Base-by-base conservation (phyloP, 2,888 invertebrate genomes). In the Cosmopolites sordidus region DNA sequence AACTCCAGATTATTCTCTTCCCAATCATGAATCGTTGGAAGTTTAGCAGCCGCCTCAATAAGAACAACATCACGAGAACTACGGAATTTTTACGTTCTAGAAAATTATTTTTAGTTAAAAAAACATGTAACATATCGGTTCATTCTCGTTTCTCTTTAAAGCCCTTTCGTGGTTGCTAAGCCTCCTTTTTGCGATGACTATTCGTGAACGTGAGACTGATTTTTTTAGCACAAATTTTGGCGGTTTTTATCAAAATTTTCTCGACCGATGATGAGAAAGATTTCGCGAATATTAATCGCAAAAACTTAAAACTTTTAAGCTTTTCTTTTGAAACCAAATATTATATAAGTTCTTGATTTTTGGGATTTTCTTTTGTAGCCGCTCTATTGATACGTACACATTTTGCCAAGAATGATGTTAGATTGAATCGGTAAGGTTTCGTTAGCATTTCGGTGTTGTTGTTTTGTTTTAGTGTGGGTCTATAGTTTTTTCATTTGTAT, bases 351-450 rank as follows among this genome's bases (percentile, higher is more conserved):
- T 63, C 58, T 59, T 58, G 48, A 60, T 57, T 29, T 58, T 59
- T 64, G 60, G 61, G 64, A 40, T 16, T 3, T 3, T 56, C 63
- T 58, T 56, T 49, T 49, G 22, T 60, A 63, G 65, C 65, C 66
- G 65, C 66, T 61, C 55, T 60, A 60, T 62, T 64, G 64, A 67
- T 64, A 66, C 69, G 69, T 69, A 70, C 71, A 72, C 68, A 69
- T 71, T 70, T 66, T 69, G 70, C 48, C 48, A 43, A 45, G 38
- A 38, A 33, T 30, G 18, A n/a, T 22, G 30, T 14, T 52, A 27
- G 47, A 37, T 46, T 45, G 49, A 4, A 33, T 33, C 4, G 33
- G 33, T 33, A 33, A 12, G 33, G 33, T 33, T 33, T n/a, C 11
- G 46, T 43, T 16, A 58, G 65, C 51, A 51, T 57, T 59, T 57